Conservation (phyloP, 2,888 invertebrate genomes). For the Euclidia mi region DNA sequence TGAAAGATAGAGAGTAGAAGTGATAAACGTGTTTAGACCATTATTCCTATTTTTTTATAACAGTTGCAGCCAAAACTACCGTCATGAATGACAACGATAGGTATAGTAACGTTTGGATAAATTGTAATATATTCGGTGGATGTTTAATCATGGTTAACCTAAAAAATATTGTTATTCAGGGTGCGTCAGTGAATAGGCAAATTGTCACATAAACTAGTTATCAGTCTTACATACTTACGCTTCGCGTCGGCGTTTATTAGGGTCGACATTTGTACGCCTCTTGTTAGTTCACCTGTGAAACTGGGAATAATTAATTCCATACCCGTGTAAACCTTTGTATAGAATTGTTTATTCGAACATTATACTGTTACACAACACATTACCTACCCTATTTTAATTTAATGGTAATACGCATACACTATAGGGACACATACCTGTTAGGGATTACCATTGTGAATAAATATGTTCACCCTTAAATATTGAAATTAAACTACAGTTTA, state of each 20-base stretch:
- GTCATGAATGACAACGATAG: no score
- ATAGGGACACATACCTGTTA: conserved; percentile 38
- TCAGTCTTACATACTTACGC: conserved; percentile 61
- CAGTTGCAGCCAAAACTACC: no score
- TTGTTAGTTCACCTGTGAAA: conserved; percentile 71
- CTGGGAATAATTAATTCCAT: conserved; percentile 66
- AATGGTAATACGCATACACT: conserved; percentile 41
- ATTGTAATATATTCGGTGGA: no score
- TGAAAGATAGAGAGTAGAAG: no score
- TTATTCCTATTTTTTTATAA: no score
- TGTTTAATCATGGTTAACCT: not conserved
- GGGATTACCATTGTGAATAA: conserved; percentile 37
- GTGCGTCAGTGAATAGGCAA: conserved; percentile 41
- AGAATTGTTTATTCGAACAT: conserved; percentile 55
- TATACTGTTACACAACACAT: conserved; percentile 56
- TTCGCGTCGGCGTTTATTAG: conserved; percentile 56
- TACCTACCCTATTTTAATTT: conserved; percentile 58
- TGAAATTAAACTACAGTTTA: no score
- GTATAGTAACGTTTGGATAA: no score
- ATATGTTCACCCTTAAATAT: conserved; percentile 22
- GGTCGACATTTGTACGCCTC: conserved; percentile 58
- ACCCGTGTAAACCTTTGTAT: conserved; percentile 57
- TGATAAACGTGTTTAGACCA: no score
- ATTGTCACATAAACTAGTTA: conserved; percentile 58
- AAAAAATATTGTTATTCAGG: conserved; percentile 41